Conservation (phyloP, 2,888 invertebrate species). For the Drosophila demipolita region DNA sequence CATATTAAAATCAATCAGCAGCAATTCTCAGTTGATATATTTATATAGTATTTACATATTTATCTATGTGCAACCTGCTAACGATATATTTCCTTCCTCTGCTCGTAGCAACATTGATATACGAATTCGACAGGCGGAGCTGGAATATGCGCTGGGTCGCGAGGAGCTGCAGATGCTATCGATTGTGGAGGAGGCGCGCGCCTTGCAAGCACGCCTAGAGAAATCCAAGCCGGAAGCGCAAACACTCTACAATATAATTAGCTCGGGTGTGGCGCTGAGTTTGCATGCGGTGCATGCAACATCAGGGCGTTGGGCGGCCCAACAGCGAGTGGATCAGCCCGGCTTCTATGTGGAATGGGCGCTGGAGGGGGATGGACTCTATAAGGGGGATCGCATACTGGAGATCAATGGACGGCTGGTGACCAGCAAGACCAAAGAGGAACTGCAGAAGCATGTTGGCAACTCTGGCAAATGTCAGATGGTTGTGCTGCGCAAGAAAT, state of each 20-base stretch:
- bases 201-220: slow-evolving; percentile 91
- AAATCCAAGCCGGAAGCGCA: slow-evolving; percentile 87
- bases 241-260: slow-evolving; percentile 86
- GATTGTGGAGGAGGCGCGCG: slow-evolving; percentile 92
- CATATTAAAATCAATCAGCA: neutral
- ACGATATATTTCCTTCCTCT: neutral
- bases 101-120: slow-evolving; percentile 92
- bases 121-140: slow-evolving; percentile 94
- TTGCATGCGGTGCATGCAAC: slow-evolving; percentile 89
- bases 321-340: slow-evolving; percentile 88
- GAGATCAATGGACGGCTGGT: slow-evolving; percentile 93
- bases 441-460: slow-evolving; percentile 89
- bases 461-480: slow-evolving; percentile 84
- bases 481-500: slow-evolving; percentile 83
- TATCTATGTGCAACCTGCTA: neutral
- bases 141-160: slow-evolving; percentile 94
- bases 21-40: neutral
- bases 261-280: slow-evolving; percentile 85
- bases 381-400: slow-evolving; percentile 90
- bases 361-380: slow-evolving; percentile 90
- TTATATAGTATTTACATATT: no score
- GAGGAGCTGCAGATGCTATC: slow-evolving; percentile 95
- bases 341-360: slow-evolving; percentile 93
- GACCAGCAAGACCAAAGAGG: slow-evolving; percentile 89
- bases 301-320: slow-evolving; percentile 90